These are phyloP conservation scores for Microcebus griseorufus DNA, from an alignment of 2,113 vertebrate species.

Conservation along the genomic window DNA sequence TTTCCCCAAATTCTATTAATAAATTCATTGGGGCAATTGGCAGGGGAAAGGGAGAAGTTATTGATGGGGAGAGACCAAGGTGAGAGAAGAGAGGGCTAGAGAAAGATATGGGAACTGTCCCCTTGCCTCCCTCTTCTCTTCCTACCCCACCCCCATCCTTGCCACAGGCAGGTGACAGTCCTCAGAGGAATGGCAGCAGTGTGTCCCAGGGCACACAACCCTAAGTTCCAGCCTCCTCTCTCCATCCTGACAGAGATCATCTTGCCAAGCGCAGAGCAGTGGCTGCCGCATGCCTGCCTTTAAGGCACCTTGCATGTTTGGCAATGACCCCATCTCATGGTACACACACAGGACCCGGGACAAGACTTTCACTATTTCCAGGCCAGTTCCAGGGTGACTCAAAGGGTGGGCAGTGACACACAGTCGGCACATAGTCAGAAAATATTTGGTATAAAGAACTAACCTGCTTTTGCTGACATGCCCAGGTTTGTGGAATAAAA, in stretches of 20 bases:
- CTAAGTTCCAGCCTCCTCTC: neutral
- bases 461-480: neutral
- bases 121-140: neutral
- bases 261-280: neutral
- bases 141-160: rapidly evolving
- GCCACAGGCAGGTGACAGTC: neutral
- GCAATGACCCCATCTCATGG: neutral
- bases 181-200: rapidly evolving
- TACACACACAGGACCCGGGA: neutral
- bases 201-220: neutral
- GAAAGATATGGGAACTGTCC: neutral
- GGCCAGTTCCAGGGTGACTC: neutral
- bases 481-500: neutral
- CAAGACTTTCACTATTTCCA: neutral
- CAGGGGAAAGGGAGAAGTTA: neutral
- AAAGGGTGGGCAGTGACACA: neutral
- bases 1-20: neutral
- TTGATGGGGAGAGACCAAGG: neutral
- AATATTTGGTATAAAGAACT: neutral
- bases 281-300: rapidly evolving
- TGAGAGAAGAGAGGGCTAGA: neutral
- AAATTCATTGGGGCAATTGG: neutral
- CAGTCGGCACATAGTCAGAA: neutral
- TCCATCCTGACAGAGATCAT: neutral
- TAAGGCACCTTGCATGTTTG: neutral